phyloP scores from a whole-genome alignment of 92 coral and sea anemone species.

The Scolanthus callimorphus region DNA sequence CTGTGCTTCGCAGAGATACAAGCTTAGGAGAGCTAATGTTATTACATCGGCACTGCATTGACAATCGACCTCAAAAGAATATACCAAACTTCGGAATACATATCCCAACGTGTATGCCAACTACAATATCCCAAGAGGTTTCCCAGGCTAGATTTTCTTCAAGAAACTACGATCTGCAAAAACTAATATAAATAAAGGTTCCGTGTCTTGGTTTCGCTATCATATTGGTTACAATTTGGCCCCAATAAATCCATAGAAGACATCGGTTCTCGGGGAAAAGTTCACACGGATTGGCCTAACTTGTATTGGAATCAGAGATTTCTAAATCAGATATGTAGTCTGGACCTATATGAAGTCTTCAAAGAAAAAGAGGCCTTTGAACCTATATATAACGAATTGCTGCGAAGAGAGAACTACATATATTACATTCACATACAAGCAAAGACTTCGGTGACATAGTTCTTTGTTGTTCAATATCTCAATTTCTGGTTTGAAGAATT shows the following conservation, averaged over 20 bases:
- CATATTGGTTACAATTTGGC: neutral
- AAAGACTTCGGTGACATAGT: too few species aligned
- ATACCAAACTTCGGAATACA: neutral
- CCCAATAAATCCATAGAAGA: conserved; percentile 1
- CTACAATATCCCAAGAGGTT: neutral
- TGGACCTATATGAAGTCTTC: neutral
- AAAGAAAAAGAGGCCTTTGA: too few species aligned
- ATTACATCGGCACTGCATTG: neutral
- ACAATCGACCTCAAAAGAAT: neutral
- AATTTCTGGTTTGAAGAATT: too few species aligned
- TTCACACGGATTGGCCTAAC: neutral
- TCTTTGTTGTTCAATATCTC: too few species aligned
- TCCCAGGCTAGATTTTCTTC: neutral
- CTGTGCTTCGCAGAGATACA: too few species aligned
- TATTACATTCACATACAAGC: too few species aligned
- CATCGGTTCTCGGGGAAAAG: neutral
- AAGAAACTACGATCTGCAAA: neutral
- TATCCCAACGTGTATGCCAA: neutral
- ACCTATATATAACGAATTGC: too few species aligned
- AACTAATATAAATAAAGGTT: conserved; percentile 3
- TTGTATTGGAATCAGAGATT: neutral
- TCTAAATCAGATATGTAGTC: neutral
- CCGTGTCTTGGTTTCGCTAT: too few species aligned
- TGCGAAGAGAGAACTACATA: too few species aligned
- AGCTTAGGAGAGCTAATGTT: neutral